Conservation (phyloP, 2,797 vertebrate species). For the Phyllotis vaccarum region DNA sequence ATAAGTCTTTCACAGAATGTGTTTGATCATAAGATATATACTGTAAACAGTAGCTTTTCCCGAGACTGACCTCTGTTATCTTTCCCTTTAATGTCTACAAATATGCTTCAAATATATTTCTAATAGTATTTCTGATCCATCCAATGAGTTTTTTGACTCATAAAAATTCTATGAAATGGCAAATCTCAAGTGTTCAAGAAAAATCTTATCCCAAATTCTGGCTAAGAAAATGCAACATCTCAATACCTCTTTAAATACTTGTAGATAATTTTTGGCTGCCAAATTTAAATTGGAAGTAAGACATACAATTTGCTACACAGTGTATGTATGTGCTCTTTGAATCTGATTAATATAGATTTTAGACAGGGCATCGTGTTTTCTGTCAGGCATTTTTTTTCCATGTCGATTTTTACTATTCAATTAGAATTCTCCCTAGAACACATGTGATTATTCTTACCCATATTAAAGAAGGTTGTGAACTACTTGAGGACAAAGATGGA, state of each 20-base stretch:
- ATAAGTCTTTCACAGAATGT: background rate
- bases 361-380: background rate
- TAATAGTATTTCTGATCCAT: background rate
- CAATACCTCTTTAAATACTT: background rate
- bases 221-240: constrained; percentile 5
- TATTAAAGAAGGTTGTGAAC: background rate
- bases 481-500: background rate
- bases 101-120: background rate
- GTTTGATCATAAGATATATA: constrained; percentile 12
- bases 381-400: constrained; percentile 46
- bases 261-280: background rate
- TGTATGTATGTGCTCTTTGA: background rate
- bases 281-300: constrained; percentile 27
- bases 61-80: background rate
- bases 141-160: background rate
- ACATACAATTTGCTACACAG: background rate
- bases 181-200: constrained; percentile 20
- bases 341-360: constrained; percentile 51
- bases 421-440: constrained; percentile 17
- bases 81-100: background rate
- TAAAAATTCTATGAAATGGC: background rate
- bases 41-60: background rate
- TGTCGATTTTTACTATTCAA: constrained; percentile 30
- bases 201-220: background rate
- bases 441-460: background rate